phyloP scores from a whole-genome alignment of 64 coral and sea anemone genomes.

The Actinia tenebrosa region DNA sequence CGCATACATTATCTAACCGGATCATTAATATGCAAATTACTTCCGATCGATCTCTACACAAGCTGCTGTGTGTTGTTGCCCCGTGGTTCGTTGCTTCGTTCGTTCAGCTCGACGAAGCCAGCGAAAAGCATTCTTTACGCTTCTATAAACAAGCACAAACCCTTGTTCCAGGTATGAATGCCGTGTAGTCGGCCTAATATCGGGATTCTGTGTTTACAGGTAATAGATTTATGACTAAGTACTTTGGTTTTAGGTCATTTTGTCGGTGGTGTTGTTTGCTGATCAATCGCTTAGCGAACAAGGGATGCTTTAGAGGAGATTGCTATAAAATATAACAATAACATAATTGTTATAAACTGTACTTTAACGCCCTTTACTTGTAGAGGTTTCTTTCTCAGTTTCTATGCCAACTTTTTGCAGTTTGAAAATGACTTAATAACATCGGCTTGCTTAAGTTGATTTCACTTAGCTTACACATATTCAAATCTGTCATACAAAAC shows the following conservation, averaged over 20 bases:
- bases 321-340: background rate
- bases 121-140: background rate
- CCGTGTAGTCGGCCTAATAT: background rate
- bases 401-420: background rate
- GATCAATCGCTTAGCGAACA: background rate
- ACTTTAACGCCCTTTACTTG: background rate
- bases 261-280: background rate
- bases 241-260: background rate
- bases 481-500: background rate
- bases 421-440: background rate
- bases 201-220: background rate
- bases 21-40: conserved; percentile 3
- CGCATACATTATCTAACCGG: background rate
- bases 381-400: background rate
- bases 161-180: background rate
- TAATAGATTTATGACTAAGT: background rate
- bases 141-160: background rate
- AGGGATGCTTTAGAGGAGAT: background rate
- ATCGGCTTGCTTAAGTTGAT: background rate
- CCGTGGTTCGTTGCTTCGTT: background rate
- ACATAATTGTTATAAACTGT: background rate
- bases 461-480: background rate
- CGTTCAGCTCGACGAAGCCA: background rate
- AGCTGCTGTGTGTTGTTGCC: background rate
- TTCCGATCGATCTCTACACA: background rate